These are phyloP conservation scores for Aptenodytes forsteri DNA, from an alignment of 2,113 vertebrate genomes.

Conservation along the genomic window DNA sequence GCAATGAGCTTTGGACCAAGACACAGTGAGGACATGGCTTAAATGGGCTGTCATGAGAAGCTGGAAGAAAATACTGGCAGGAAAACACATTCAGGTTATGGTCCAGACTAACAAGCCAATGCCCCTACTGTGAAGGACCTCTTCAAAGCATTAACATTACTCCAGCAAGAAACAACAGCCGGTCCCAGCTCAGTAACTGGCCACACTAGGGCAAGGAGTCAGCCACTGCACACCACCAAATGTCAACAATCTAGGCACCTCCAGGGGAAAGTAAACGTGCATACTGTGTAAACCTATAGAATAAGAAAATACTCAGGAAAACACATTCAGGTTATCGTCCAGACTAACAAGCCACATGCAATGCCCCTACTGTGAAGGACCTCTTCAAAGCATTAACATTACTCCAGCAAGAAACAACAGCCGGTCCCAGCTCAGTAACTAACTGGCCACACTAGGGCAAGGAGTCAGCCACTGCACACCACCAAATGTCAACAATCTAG, in stretches of 20 bases:
- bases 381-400: not conserved
- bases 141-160: not conserved
- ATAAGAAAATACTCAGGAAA: not conserved
- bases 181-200: not conserved
- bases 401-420: not conserved
- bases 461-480: not conserved
- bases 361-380: not conserved
- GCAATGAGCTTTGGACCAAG: not conserved
- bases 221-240: not conserved
- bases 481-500: not conserved
- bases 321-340: not conserved
- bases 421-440: not conserved
- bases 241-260: not conserved
- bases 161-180: not conserved
- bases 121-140: not conserved
- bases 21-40: not conserved
- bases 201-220: not conserved
- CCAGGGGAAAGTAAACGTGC: not conserved
- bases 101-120: not conserved
- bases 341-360: not conserved
- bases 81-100: not conserved
- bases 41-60: not conserved
- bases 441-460: not conserved
- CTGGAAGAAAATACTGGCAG: not conserved
- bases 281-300: fast-evolving